Percentiles rank a stretch among this genome's conserved stretches.
Evolutionary conservation across 2,888 invertebrate species (phyloP).

Genomic region (Resseliella maxima): DNA sequence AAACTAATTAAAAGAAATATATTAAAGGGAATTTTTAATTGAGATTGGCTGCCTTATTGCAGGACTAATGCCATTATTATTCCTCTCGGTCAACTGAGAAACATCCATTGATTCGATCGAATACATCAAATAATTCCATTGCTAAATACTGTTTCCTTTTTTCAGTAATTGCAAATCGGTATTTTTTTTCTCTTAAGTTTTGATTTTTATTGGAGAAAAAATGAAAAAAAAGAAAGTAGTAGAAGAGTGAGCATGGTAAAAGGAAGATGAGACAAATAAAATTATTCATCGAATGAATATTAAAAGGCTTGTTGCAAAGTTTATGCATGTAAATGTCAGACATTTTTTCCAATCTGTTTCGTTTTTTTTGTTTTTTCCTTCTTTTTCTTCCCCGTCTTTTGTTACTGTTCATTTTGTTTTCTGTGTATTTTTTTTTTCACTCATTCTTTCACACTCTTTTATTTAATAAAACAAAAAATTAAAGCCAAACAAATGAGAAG

Average conservation of each 20-base stretch:
- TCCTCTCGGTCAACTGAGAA: background rate
- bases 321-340: slow-evolving; percentile 26
- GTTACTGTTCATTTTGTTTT: too few species aligned
- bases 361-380: background rate
- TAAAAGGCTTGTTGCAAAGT: slow-evolving; percentile 32
- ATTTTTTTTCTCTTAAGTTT: background rate
- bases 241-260: background rate
- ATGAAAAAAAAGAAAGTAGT: background rate
- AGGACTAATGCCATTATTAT: slow-evolving; percentile 18
- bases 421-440: background rate
- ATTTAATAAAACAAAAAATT: too few species aligned
- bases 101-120: background rate
- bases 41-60: background rate
- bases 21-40: slow-evolving; percentile 42
- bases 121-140: slow-evolving; percentile 35
- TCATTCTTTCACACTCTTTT: slow-evolving; percentile 3
- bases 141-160: background rate
- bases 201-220: background rate
- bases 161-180: too few species aligned
- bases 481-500: slow-evolving; percentile 14
- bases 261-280: slow-evolving; percentile 37
- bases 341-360: background rate
- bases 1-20: slow-evolving; percentile 49
- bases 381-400: too few species aligned
- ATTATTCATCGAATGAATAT: slow-evolving; percentile 43